Evolutionary conservation across 2,113 vertebrate genomes (phyloP).

Genomic region (Gadus chalcogrammus): DNA sequence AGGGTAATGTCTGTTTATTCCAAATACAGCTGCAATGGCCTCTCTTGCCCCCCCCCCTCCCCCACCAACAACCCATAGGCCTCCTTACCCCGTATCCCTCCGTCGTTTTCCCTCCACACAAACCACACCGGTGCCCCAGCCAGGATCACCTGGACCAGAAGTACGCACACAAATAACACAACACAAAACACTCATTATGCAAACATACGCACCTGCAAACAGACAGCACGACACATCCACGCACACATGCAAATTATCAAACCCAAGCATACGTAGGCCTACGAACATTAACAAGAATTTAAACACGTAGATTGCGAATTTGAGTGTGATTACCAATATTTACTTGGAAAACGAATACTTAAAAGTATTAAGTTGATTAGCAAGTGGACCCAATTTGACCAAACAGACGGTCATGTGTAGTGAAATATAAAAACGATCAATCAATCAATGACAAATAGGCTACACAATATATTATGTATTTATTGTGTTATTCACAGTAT

Average conservation of each 20-base stretch:
- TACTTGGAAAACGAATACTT: too few species aligned
- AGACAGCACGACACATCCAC: constrained; percentile 54
- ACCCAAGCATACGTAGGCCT: constrained; percentile 8
- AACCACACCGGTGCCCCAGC: constrained; percentile 71
- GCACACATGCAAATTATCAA: constrained; percentile 22
- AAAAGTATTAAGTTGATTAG: too few species aligned
- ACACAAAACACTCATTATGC: constrained; percentile 53
- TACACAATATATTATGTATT: too few species aligned
- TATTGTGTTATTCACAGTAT: too few species aligned
- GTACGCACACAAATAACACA: constrained; percentile 37
- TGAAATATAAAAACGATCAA: too few species aligned
- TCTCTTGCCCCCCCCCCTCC: constrained; percentile 38
- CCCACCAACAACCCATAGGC: neutral
- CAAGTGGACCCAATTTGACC: too few species aligned
- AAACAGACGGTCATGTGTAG: too few species aligned
- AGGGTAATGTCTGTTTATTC: constrained; percentile 75
- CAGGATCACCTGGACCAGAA: constrained; percentile 84
- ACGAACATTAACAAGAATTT: neutral
- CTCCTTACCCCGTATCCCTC: constrained; percentile 47
- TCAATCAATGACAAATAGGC: too few species aligned
- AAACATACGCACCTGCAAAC: constrained; percentile 45
- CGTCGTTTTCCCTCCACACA: constrained; percentile 37
- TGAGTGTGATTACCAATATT: too few species aligned
- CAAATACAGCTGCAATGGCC: constrained; percentile 72
- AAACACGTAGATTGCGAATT: too few species aligned